A percentile compares a stretch with the other conserved stretches of the same genome.
Conservation (phyloP, 2,888 invertebrate genomes). For the Druceiella hillmani region DNA sequence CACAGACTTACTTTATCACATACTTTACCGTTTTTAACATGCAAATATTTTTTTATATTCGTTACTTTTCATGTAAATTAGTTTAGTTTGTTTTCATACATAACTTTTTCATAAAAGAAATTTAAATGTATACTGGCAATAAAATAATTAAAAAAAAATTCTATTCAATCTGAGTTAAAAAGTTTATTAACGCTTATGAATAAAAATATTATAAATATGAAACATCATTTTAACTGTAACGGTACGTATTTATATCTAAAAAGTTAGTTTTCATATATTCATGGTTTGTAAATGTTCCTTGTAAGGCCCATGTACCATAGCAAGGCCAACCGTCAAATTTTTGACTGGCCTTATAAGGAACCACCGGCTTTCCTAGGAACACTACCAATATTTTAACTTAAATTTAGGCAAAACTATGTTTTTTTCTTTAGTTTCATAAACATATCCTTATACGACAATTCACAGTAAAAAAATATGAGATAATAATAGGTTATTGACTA, state of each 20-base stretch:
- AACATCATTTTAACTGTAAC: conserved; percentile 10
- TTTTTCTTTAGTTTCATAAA: conserved; percentile 17
- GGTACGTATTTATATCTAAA: conserved; percentile 6
- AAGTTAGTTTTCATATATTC: conserved; percentile 6
- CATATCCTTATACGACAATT: conserved; percentile 20
- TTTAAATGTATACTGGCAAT: conserved; percentile 6
- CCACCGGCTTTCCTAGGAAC: conserved; percentile 23
- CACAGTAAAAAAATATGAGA: conserved; percentile 19
- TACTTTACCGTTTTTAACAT: too few relatives aligned
- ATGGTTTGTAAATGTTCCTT: conserved; percentile 12
- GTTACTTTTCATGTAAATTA: too few relatives aligned
- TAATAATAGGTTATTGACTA: conserved; percentile 16
- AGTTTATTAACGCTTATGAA: conserved; percentile 8
- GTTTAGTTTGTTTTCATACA: too few relatives aligned
- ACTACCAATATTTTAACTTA: conserved; percentile 20
- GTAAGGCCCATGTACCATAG: conserved; percentile 16
- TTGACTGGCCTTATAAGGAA: conserved; percentile 24
- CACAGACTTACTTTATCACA: too few relatives aligned
- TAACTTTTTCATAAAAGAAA: too few relatives aligned
- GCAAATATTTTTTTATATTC: too few relatives aligned
- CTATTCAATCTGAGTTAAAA: conserved; percentile 10
- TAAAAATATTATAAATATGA: conserved; percentile 9
- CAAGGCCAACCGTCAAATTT: conserved; percentile 22
- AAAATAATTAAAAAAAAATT: conserved; percentile 10
- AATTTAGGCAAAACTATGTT: conserved; percentile 19